A percentile compares a stretch with the other conserved stretches of the same genome.
Evolutionary conservation across 2,888 invertebrate genomes (phyloP).

Genomic region (Cyaniris semiargus): DNA sequence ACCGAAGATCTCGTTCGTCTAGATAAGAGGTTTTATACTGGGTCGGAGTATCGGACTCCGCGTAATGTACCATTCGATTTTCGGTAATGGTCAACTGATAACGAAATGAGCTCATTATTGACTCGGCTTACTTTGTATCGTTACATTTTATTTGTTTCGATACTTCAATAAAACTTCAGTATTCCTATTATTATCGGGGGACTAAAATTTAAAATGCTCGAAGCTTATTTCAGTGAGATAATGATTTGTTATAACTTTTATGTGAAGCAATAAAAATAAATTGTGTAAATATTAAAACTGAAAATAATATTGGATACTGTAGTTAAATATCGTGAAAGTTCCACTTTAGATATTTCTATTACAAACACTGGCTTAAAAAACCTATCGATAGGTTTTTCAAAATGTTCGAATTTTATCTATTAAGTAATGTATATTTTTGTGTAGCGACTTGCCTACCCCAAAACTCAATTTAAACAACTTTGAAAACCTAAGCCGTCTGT

Average conservation of each 20-base stretch:
- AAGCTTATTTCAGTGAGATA: background rate
- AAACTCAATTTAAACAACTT: conserved; percentile 23
- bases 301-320: no score
- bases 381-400: background rate
- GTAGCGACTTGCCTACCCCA: background rate
- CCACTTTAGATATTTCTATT: background rate
- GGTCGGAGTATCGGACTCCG: conserved; percentile 68
- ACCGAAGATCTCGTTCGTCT: conserved; percentile 66
- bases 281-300: background rate
- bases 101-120: conserved; percentile 78
- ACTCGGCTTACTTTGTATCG: conserved; percentile 70
- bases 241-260: background rate
- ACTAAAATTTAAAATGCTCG: background rate
- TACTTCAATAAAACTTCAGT: conserved; percentile 28
- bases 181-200: conserved; percentile 12
- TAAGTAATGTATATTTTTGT: background rate
- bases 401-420: background rate
- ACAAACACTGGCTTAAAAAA: background rate
- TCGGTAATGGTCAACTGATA: conserved; percentile 80
- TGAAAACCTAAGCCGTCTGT: conserved; percentile 2
- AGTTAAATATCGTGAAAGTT: background rate
- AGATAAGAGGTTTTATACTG: conserved; percentile 77
- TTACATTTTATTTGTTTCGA: conserved; percentile 49
- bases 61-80: conserved; percentile 78
- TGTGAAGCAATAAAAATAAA: background rate